Evolutionary conservation across 2,888 invertebrate species (phyloP), one percentile per base, ranked within the genome.

Genomic region (Dugesia japonica): DNA sequence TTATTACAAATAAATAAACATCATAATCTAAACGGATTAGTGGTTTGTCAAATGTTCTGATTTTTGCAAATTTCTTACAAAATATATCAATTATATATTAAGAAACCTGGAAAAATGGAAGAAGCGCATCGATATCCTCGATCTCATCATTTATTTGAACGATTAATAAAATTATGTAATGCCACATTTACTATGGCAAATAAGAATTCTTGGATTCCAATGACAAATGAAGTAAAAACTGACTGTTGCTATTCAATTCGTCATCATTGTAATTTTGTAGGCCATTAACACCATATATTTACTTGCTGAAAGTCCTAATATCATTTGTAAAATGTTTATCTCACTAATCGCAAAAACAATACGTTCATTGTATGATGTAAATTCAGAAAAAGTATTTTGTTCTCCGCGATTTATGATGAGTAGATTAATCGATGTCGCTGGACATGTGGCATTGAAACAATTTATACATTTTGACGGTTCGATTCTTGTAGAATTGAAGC

Each of bases 401-500:
- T 72, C 20, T 7, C 4, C 76, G 1, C 17, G 20, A 15, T 76
- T 26, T 56, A 77, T 82, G 33, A 84, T 83, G 83, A 81, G 87
- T 13, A 85, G 87, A 74, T 84, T 88, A 17, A 80, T 88, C 72
- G 84, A 85, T 79, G 82, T 90, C 26, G 84, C 90, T 77, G 93
- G 93, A 1, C 90, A 91, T 79, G 86, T 91, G 79, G 91, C 91
- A 0, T 84, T 85, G 71, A 89, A 89, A 80, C 89, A 92, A 82
- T 88, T 92, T 82, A 89, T 90, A 74, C 90, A 90, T 82, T 87
- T 94, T 77, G 93, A 94, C 81, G 89, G 89, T 28, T 88, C 87
- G 79, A 89, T 93, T 1, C 91, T 92, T 80, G 90, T 90, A 79
- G 92, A 92, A 84, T 86, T 92, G 81, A 90, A 90, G 82, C 86